These are phyloP conservation scores for Eilema griseolum DNA, from an alignment of 2,888 invertebrate species.

Conservation along the genomic window DNA sequence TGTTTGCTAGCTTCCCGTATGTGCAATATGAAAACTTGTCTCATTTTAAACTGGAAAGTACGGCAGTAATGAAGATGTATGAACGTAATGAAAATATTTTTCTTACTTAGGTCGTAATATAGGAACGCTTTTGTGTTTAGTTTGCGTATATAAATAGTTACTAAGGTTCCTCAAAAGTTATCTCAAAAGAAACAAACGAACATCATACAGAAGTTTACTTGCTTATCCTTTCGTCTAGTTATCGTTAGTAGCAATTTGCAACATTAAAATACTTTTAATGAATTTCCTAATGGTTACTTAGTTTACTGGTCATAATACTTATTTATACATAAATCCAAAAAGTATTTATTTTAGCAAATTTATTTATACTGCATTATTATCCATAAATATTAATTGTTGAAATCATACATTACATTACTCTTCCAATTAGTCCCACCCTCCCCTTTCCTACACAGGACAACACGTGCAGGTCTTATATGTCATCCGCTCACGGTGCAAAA, in stretches of 20 bases:
- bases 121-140: neutral
- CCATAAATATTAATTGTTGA: neutral
- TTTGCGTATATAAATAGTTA: neutral
- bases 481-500: too few species aligned
- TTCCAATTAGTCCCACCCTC: too few species aligned
- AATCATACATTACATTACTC: neutral
- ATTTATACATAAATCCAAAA: too few species aligned
- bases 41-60: neutral
- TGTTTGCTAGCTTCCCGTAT: neutral
- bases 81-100: constrained; percentile 9
- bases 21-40: constrained; percentile 1
- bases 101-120: neutral
- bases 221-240: too few species aligned
- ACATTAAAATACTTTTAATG: too few species aligned
- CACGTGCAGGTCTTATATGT: too few species aligned
- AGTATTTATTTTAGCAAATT: too few species aligned
- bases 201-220: neutral
- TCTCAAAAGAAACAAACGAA: neutral
- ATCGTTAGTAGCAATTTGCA: too few species aligned
- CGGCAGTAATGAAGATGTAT: neutral
- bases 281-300: too few species aligned
- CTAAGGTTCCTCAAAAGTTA: neutral
- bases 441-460: too few species aligned
- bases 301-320: too few species aligned
- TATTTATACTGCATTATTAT: neutral